A percentile compares a stretch with the other conserved stretches of the same genome.
phyloP scores from a whole-genome alignment of 2,113 vertebrate genomes.

The Glaucidium brasilianum region DNA sequence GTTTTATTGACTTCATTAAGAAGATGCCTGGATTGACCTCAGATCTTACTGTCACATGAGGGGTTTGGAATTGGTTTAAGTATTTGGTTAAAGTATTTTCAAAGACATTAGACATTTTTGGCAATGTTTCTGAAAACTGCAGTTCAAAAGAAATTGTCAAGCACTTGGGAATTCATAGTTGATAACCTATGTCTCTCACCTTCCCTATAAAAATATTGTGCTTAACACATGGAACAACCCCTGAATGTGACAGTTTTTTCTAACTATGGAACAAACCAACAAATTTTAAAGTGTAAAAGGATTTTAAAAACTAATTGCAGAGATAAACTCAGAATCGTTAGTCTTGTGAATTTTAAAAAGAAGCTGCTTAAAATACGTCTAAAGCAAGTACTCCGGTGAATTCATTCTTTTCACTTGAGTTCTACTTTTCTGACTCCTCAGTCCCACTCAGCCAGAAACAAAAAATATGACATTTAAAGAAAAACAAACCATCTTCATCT shows the following conservation, averaged over 20 bases:
- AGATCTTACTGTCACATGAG: not conserved
- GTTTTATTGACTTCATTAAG: not conserved
- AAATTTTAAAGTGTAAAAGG: not conserved
- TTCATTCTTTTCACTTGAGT: not conserved
- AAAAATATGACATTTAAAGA: not conserved
- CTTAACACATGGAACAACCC: not conserved
- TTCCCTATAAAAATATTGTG: not conserved
- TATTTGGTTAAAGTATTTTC: not conserved
- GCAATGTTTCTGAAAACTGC: not conserved
- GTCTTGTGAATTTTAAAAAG: not conserved
- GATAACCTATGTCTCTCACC: not conserved
- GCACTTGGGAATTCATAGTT: not conserved
- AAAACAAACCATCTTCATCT: not conserved
- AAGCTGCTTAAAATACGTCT: not conserved
- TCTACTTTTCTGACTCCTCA: not conserved
- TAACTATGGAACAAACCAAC: not conserved
- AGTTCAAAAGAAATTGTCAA: not conserved
- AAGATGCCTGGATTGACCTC: not conserved
- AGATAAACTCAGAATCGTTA: not conserved
- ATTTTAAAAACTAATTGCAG: not conserved
- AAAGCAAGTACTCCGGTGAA: not conserved
- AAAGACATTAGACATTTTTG: not conserved
- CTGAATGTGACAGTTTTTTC: not conserved
- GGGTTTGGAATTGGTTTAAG: not conserved
- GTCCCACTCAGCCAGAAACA: not conserved